A percentile compares a stretch with the other conserved stretches of the same genome.
Evolutionary conservation across 1,140 invertebrate genomes (phyloP).

Genomic region (Parapsyche elsis): DNA sequence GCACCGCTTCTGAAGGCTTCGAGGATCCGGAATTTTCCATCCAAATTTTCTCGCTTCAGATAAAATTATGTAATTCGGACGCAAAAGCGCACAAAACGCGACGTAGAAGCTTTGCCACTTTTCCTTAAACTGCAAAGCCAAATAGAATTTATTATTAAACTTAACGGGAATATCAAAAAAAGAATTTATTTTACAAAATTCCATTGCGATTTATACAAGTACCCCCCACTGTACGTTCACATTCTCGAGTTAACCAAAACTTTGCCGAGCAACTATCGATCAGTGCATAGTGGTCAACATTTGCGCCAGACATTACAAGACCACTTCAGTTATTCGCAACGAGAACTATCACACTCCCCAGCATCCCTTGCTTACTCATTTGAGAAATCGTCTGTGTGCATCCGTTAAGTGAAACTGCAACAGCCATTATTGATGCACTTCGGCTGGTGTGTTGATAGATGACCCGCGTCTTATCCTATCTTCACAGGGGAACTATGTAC

Average conservation of each 20-base stretch:
- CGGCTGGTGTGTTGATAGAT: too few relatives aligned
- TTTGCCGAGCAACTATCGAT: too few relatives aligned
- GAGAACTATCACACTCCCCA: conserved; percentile 33
- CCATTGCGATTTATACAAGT: too few relatives aligned
- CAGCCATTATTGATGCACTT: too few relatives aligned
- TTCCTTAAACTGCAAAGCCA: conserved; percentile 30
- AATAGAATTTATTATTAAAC: conserved; percentile 23
- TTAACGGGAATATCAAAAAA: neutral
- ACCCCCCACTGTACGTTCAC: too few relatives aligned
- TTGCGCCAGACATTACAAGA: neutral
- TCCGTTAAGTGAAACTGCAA: neutral
- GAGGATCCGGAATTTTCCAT: conserved; percentile 41
- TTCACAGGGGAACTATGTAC: too few relatives aligned
- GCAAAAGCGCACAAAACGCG: conserved; percentile 27
- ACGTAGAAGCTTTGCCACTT: conserved; percentile 27
- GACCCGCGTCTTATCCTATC: too few relatives aligned
- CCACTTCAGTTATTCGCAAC: conserved; percentile 21
- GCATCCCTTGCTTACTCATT: conserved; percentile 10
- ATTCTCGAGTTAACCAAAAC: too few relatives aligned
- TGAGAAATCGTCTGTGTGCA: conserved; percentile 20
- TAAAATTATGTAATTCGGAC: conserved; percentile 47
- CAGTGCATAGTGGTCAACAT: too few relatives aligned
- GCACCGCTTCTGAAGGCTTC: conserved; percentile 6
- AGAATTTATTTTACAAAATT: too few relatives aligned
- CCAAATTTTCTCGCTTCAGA: conserved; percentile 41